Base-by-base conservation (phyloP, 1,140 invertebrate species). In the Tetramorium parvispinum region DNA sequence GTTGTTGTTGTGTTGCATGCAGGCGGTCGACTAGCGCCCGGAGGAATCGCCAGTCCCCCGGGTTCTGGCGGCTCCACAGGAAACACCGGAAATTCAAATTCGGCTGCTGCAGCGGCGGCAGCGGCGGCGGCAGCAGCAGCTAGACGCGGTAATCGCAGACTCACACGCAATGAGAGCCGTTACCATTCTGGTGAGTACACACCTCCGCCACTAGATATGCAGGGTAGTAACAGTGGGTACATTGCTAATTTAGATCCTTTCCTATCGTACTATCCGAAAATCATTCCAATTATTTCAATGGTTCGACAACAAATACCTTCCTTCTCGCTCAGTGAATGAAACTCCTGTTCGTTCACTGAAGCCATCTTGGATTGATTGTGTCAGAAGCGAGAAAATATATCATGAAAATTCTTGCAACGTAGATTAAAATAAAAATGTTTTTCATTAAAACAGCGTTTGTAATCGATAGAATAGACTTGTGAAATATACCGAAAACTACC, bases 111-210 rank as follows among this genome's bases (percentile, higher is more conserved):
- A 21, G 53, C 70, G n/a, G 77, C 77, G 46, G 77, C 73, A 27
- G 73, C 79, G 68, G 77, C 68, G 7, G 79, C 51, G 37, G 79
- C 79, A 53, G 79, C 79, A 40, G 79, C 79, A 85, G 96, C 97
- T 92, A 96, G 98, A 92, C 96, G 98, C 93, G 98, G 97, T 92
- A 98, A 98, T 95, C 96, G 98, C 86, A 96, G 98, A 92, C 97
- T 99, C 78, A 99, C 98, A 87, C 96, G 98, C 93, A 98, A 99
- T 96, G 98, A 99, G 96, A 98, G 98, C 95, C 96, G 98, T 91
- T 99, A 99, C 95, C 98, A 99, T 95, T 99, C 98, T 95, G 98
- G 98, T 99, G 97, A 97, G 96, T 96, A 94, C 87, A 94, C 87
- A 86, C 59, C 40, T 66, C 40, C 43, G 37, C 18, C 63, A 66